Evolutionary conservation across 2,888 invertebrate species (phyloP).

Genomic region (Eupithecia exiguata): DNA sequence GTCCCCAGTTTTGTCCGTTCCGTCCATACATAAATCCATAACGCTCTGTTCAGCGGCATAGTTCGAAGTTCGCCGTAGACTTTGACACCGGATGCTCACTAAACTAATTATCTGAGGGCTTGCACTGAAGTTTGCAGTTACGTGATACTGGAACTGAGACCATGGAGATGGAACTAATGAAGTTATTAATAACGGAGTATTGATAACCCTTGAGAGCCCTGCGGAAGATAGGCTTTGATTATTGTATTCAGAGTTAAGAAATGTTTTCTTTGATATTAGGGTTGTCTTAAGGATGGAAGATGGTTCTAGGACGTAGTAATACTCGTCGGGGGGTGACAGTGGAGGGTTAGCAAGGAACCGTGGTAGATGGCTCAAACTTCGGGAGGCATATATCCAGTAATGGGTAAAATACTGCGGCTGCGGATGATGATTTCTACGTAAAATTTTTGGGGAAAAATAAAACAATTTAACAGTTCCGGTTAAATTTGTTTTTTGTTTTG

Average conservation of each 20-base stretch:
- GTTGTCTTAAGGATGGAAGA: no score
- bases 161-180: constrained; percentile 17
- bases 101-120: constrained; percentile 28
- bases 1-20: neutral
- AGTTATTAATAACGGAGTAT: constrained; percentile 10
- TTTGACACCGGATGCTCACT: constrained; percentile 25
- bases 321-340: no score
- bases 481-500: no score
- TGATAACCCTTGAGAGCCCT: neutral
- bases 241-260: neutral
- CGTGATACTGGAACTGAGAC: constrained; percentile 10
- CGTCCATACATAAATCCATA: neutral
- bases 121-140: constrained; percentile 26
- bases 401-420: no score
- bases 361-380: no score
- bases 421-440: no score
- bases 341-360: no score
- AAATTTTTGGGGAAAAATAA: no score
- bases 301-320: no score
- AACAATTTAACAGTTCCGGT: no score
- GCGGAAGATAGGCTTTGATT: neutral
- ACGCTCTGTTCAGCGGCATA: neutral
- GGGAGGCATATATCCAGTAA: no score
- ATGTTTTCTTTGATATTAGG: no score
- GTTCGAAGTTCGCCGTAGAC: constrained; percentile 1